phyloP scores from a whole-genome alignment of 2,797 vertebrate species.

The Smutsia temminckii region DNA sequence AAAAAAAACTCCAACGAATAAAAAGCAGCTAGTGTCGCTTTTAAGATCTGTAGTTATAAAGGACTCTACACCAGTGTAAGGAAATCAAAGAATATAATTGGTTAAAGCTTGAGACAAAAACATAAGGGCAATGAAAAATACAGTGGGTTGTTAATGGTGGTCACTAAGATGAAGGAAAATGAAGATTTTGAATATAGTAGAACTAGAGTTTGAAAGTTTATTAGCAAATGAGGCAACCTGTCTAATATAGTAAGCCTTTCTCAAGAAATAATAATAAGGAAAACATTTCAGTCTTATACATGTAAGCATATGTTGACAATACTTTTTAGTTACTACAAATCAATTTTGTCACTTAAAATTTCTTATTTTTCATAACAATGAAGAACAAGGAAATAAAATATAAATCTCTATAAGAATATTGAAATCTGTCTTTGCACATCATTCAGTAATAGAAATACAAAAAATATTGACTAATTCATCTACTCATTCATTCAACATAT shows the following conservation, averaged over 20 bases:
- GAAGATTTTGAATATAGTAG: slow-evolving; percentile 4
- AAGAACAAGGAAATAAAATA: slow-evolving; percentile 32
- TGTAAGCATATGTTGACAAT: not conserved
- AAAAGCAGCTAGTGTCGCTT: slow-evolving; percentile 74
- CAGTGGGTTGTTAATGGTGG: not conserved
- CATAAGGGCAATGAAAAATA: slow-evolving; percentile 5
- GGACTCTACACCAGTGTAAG: slow-evolving; percentile 43
- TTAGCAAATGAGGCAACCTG: slow-evolving; percentile 36
- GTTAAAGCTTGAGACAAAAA: slow-evolving; percentile 68
- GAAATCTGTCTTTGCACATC: not conserved
- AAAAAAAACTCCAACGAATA: slow-evolving; percentile 48
- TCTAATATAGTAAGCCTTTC: not conserved
- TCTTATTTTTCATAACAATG: slow-evolving; percentile 37
- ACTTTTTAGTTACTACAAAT: not conserved
- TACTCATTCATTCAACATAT: not conserved
- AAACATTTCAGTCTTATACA: slow-evolving; percentile 20
- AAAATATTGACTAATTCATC: not conserved
- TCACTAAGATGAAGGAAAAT: slow-evolving; percentile 36
- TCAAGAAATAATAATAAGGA: slow-evolving; percentile 26
- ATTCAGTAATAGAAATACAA: slow-evolving; percentile 9
- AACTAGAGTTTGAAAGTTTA: slow-evolving; percentile 43
- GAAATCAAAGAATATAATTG: slow-evolving; percentile 72
- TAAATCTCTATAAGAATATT: not conserved
- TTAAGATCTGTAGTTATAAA: slow-evolving; percentile 67
- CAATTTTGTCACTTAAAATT: slow-evolving; percentile 22